Conservation (phyloP, 2,888 invertebrate genomes). For the Eristalis tenax region DNA sequence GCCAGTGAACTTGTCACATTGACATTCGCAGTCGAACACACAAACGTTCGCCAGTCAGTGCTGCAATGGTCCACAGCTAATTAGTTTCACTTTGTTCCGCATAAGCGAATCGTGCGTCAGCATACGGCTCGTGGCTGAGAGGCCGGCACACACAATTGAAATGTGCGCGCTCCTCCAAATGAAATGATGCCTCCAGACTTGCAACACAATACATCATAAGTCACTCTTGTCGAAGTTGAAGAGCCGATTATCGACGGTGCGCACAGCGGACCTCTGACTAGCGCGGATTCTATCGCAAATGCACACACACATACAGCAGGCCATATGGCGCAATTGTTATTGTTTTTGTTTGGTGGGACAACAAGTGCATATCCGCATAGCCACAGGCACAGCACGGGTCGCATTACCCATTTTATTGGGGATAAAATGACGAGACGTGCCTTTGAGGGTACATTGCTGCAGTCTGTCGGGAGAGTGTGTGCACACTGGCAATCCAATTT, state of each 20-base stretch:
- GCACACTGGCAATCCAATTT: conserved; percentile 28
- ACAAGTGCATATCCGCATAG: conserved; percentile 44
- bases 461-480: conserved; percentile 37
- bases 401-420: conserved; percentile 57
- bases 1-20: conserved; percentile 22
- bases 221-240: conserved; percentile 48
- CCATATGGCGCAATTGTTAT: conserved; percentile 8
- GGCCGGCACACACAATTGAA: conserved; percentile 24
- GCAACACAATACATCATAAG: conserved; percentile 32
- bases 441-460: conserved; percentile 22
- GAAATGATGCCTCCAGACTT: conserved; percentile 37
- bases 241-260: conserved; percentile 50
- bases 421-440: conserved; percentile 61
- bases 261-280: background rate
- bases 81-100: conserved; percentile 68
- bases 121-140: conserved; percentile 57
- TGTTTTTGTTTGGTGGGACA: conserved; percentile 28
- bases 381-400: conserved; percentile 25
- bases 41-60: background rate
- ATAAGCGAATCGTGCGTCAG: conserved; percentile 61
- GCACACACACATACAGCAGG: background rate
- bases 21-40: background rate
- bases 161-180: conserved; percentile 20
- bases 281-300: background rate
- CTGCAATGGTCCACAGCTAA: conserved; percentile 40